A percentile compares a stretch with the other conserved stretches of the same genome.
Conservation (phyloP, 2,888 invertebrate genomes). For the Bombylius major region DNA sequence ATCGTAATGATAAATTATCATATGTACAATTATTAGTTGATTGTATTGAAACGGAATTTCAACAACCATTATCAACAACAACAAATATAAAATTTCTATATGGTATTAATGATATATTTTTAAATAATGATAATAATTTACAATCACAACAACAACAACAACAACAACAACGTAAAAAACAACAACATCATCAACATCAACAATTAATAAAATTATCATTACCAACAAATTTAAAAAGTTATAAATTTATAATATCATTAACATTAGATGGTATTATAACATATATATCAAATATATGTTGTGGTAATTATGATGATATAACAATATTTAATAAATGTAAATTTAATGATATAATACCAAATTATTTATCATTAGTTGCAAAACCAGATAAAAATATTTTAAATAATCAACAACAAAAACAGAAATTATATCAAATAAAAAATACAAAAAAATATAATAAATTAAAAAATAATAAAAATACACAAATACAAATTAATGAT, state of each 20-base stretch:
- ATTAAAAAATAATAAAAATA: background rate
- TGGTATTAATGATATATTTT: background rate
- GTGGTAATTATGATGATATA: conserved; percentile 31
- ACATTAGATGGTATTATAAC: conserved; percentile 33
- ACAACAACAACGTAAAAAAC: no score
- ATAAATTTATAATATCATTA: conserved; percentile 32
- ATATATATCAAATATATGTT: conserved; percentile 30
- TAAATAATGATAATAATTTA: background rate
- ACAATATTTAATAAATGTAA: conserved; percentile 30
- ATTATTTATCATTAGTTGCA: conserved; percentile 30
- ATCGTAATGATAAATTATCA: conserved; percentile 26
- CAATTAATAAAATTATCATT: background rate
- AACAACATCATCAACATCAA: background rate
- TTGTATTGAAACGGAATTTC: conserved; percentile 33
- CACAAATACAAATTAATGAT: background rate
- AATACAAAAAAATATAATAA: conserved; percentile 4
- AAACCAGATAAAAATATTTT: conserved; percentile 22
- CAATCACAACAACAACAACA: no score
- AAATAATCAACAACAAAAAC: background rate
- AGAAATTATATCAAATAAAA: background rate
- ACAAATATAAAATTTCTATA: background rate
- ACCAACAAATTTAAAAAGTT: conserved; percentile 17
- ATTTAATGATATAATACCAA: conserved; percentile 29
- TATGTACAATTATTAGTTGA: conserved; percentile 34
- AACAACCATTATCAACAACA: conserved; percentile 14